Conservation (phyloP, 1,140 invertebrate genomes). For the Asbolus verrucosus region DNA sequence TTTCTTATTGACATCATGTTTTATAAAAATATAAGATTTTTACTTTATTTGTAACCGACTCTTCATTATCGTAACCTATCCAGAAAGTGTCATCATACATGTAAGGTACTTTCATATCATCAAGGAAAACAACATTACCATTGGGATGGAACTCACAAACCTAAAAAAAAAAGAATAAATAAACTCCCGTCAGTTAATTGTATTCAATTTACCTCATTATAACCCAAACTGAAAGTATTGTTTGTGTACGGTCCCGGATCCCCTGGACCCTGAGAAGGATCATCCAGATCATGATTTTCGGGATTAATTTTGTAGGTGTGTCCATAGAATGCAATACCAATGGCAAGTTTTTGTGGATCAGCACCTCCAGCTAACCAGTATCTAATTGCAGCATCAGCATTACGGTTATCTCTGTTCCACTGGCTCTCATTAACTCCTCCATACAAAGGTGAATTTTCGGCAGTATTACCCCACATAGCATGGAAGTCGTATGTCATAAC, state of each 20-base stretch:
- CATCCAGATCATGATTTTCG: slow-evolving; percentile 67
- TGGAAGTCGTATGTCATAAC: slow-evolving; percentile 91
- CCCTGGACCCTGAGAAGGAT: slow-evolving; percentile 68
- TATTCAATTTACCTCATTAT: slow-evolving; percentile 62
- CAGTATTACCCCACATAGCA: slow-evolving; percentile 84
- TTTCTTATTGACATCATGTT: no score
- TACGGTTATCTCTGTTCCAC: slow-evolving; percentile 62
- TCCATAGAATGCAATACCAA: slow-evolving; percentile 76
- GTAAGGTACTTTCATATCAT: slow-evolving; percentile 72
- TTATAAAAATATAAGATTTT: no score
- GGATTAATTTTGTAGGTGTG: slow-evolving; percentile 74
- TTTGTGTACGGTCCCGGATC: slow-evolving; percentile 72
- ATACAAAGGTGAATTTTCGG: slow-evolving; percentile 84
- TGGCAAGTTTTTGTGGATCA: slow-evolving; percentile 70
- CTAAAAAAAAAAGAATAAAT: neutral
- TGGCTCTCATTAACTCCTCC: slow-evolving; percentile 78
- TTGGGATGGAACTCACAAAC: slow-evolving; percentile 28
- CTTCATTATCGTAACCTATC: slow-evolving; percentile 80
- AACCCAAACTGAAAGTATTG: slow-evolving; percentile 70
- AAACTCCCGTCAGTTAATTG: neutral
- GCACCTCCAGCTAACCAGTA: slow-evolving; percentile 63
- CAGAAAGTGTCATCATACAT: slow-evolving; percentile 74
- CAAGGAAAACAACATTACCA: slow-evolving; percentile 67
- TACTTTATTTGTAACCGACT: slow-evolving; percentile 63
- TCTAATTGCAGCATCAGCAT: slow-evolving; percentile 24